These are phyloP conservation scores for Micronisus gabar DNA, from an alignment of 2,113 vertebrate species.

Conservation along the genomic window DNA sequence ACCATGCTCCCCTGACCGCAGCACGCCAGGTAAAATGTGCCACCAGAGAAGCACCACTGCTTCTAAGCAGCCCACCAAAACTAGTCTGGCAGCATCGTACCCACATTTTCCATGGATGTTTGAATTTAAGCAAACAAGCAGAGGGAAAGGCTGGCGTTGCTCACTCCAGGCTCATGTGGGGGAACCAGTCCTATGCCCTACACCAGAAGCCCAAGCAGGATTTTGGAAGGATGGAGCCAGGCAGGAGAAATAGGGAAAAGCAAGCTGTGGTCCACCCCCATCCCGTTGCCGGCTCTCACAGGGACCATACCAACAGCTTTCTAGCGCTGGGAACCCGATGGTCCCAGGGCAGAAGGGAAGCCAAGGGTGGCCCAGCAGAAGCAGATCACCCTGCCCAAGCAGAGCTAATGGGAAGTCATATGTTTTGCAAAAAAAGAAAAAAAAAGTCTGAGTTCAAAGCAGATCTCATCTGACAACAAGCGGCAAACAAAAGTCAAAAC, in stretches of 20 bases:
- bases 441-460: background rate
- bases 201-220: background rate
- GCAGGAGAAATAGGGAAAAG: background rate
- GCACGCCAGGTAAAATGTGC: accelerated
- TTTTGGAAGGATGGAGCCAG: background rate
- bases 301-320: background rate
- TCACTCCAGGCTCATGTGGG: background rate
- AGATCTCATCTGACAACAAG: background rate
- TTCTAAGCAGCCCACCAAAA: background rate
- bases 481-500: background rate
- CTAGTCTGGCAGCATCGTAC: background rate
- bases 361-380: background rate
- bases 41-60: too few relatives aligned
- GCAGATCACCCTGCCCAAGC: background rate
- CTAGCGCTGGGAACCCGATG: accelerated
- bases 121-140: background rate
- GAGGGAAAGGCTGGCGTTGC: background rate
- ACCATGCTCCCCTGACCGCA: background rate
- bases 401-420: background rate
- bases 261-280: background rate
- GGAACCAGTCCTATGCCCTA: background rate
- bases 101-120: background rate
- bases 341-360: background rate
- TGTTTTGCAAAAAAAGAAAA: background rate
- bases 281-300: background rate